Conservation (phyloP, 2,888 invertebrate species). For the Rhagium mordax region DNA sequence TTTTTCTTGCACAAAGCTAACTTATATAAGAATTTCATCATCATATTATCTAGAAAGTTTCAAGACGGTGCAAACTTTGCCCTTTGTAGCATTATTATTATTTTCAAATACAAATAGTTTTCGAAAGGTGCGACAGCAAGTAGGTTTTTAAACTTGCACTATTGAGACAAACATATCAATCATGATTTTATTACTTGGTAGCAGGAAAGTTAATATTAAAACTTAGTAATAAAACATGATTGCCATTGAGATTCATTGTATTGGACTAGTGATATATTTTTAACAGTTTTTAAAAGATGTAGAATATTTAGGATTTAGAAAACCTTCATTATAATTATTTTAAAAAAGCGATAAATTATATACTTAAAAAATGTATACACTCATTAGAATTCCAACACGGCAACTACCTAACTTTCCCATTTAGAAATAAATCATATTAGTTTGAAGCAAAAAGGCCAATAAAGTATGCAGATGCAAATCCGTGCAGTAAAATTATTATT, state of each 20-base stretch:
- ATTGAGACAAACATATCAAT: neutral
- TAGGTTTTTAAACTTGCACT: neutral
- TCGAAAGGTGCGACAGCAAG: constrained; percentile 8
- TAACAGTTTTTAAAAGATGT: too few species aligned
- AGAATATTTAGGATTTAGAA: too few species aligned
- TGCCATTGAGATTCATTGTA: too few species aligned
- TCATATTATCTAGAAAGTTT: constrained; percentile 53
- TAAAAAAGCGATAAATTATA: neutral
- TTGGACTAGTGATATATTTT: too few species aligned
- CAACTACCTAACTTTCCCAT: constrained; percentile 37
- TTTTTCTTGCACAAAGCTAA: constrained; percentile 62
- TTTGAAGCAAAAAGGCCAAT: constrained; percentile 55
- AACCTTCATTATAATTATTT: too few species aligned
- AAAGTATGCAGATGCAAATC: constrained; percentile 56
- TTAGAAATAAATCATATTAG: constrained; percentile 55
- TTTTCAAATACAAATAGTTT: constrained; percentile 42
- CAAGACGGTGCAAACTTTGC: constrained; percentile 22
- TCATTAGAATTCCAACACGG: constrained; percentile 11
- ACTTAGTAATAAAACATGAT: too few species aligned
- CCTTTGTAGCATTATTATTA: constrained; percentile 41
- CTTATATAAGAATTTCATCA: constrained; percentile 68
- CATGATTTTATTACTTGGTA: neutral
- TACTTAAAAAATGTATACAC: constrained; percentile 1
- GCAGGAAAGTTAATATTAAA: too few species aligned
- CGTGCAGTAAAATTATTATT: constrained; percentile 57